Conservation (phyloP, 2,797 vertebrate species). For the Uromys caudimaculatus region DNA sequence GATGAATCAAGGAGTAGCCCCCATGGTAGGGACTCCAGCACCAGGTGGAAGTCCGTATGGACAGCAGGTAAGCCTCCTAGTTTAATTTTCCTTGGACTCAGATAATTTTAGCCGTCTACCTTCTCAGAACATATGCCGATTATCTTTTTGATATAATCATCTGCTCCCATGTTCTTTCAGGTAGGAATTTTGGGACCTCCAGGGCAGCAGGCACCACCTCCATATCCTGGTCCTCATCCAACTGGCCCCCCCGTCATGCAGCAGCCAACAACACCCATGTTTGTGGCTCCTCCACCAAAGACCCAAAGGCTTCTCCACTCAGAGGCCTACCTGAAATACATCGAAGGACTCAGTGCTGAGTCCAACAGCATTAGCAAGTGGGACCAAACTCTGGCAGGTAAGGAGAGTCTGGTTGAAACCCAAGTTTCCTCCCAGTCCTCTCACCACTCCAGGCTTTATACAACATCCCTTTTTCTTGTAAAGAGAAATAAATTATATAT, state of each 20-base stretch:
- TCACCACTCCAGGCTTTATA: background rate
- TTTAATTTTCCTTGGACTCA: slow-evolving; percentile 49
- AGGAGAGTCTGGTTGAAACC: slow-evolving; percentile 66
- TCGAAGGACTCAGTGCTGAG: slow-evolving; percentile 96
- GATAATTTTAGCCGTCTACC: slow-evolving; percentile 45
- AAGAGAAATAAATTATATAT: slow-evolving; percentile 20
- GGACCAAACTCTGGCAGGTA: slow-evolving; percentile 98
- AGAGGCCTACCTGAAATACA: slow-evolving; percentile 98
- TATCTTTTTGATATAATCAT: slow-evolving; percentile 40
- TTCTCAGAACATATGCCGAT: slow-evolving; percentile 51
- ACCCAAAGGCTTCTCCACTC: slow-evolving; percentile 98
- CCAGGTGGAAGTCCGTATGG: slow-evolving; percentile 92
- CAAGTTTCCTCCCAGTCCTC: background rate
- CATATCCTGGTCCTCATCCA: slow-evolving; percentile 94
- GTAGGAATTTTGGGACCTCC: slow-evolving; percentile 90
- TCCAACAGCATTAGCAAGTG: slow-evolving; percentile 97
- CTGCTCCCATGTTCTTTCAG: slow-evolving; percentile 84
- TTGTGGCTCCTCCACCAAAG: slow-evolving; percentile 97
- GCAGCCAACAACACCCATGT: slow-evolving; percentile 97
- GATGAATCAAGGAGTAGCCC: slow-evolving; percentile 90
- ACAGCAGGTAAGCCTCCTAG: slow-evolving; percentile 91
- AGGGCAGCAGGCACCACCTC: slow-evolving; percentile 95
- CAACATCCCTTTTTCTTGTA: slow-evolving; percentile 3
- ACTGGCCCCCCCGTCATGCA: slow-evolving; percentile 92
- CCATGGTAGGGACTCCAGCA: slow-evolving; percentile 93